Conservation (phyloP, 30 jellyfish, hydroid and myxozoan genomes). For the Hydractinia echinata region DNA sequence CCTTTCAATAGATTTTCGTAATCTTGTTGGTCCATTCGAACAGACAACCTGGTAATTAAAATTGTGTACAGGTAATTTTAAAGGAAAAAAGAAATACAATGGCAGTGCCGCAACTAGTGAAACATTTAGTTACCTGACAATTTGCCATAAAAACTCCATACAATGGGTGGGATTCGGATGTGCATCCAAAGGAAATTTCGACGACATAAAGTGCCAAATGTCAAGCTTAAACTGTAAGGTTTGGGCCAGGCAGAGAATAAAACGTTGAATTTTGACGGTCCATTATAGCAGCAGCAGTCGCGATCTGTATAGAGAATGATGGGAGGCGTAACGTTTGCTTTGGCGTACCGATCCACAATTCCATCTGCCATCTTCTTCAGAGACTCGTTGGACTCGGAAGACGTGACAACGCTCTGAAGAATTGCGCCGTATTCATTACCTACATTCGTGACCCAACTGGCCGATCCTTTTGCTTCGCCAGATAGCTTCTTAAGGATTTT, state of each 20-base stretch:
- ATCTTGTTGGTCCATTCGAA: slow-evolving; percentile 29
- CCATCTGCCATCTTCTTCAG: slow-evolving; percentile 35
- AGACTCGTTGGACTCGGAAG: slow-evolving; percentile 15
- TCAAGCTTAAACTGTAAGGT: slow-evolving; percentile 23
- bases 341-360: slow-evolving; percentile 23
- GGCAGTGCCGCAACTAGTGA: no score
- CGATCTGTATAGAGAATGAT: no score
- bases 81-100: no score
- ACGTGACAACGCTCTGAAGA: slow-evolving; percentile 19
- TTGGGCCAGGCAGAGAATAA: slow-evolving; percentile 21
- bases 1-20: slow-evolving; percentile 10
- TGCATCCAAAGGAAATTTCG: slow-evolving; percentile 26
- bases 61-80: no score
- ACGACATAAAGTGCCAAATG: slow-evolving; percentile 39
- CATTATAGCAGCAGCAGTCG: slow-evolving; percentile 45
- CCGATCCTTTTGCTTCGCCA: slow-evolving; percentile 37
- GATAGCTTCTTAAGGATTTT: slow-evolving; percentile 44
- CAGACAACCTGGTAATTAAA: no score
- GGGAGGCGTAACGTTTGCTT: slow-evolving; percentile 29
- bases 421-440: slow-evolving; percentile 64
- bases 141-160: slow-evolving; percentile 8
- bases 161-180: slow-evolving; percentile 41
- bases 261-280: slow-evolving; percentile 22
- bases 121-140: no score
- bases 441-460: slow-evolving; percentile 45